Conservation (phyloP, 35 echinoderm and acorn worm genomes). For the Lytechinus variegatus region DNA sequence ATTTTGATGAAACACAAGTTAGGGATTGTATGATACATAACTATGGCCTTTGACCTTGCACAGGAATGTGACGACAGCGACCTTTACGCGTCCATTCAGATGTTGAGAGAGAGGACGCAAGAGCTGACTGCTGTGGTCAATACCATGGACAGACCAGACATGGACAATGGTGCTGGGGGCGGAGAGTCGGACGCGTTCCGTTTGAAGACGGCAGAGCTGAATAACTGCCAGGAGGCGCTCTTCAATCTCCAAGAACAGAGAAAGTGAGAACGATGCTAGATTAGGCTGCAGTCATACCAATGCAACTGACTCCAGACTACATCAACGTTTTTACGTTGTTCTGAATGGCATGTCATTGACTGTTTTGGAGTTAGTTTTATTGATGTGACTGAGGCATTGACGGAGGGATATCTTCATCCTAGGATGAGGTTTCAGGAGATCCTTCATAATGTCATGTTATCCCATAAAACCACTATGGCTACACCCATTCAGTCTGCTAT, state of each 20-base stretch:
- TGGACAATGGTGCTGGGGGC: neutral
- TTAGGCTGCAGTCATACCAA: neutral
- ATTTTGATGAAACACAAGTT: too few species aligned
- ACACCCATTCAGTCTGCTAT: too few species aligned
- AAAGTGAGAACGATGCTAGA: conserved; percentile 58
- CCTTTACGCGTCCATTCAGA: conserved; percentile 87
- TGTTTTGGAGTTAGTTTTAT: neutral
- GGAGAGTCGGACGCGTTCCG: neutral
- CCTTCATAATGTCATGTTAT: neutral
- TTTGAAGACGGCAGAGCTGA: conserved; percentile 55
- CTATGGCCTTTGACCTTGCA: neutral
- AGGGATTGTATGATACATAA: neutral
- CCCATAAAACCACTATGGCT: too few species aligned
- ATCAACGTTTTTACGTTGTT: neutral
- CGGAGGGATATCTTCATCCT: too few species aligned
- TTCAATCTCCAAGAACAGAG: conserved; percentile 76
- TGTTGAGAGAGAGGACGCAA: conserved; percentile 70
- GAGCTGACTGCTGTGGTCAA: conserved; percentile 54
- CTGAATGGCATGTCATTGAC: too few species aligned
- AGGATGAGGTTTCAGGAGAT: neutral
- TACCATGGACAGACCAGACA: neutral
- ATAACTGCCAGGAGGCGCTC: conserved; percentile 70
- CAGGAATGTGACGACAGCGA: conserved; percentile 85
- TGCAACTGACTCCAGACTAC: too few species aligned
- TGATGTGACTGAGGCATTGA: neutral